phyloP scores from a whole-genome alignment of 2,797 vertebrate genomes.

The Paratrypauchen microcephalus region DNA sequence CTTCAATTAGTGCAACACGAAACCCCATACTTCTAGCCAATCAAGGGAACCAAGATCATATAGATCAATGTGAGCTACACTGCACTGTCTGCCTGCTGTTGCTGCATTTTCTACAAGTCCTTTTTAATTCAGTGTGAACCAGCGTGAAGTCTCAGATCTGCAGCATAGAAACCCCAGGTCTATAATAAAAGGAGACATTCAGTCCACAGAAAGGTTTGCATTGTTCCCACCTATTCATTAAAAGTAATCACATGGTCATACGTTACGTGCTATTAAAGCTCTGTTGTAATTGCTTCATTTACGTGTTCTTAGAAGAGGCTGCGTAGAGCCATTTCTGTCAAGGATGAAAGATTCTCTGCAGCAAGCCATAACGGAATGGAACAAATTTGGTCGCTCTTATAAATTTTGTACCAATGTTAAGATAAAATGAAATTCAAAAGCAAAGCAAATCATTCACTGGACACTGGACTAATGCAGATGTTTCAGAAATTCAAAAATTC shows the following conservation, averaged over 20 bases:
- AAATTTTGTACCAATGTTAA: neutral
- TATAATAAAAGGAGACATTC: neutral
- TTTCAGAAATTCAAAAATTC: no score
- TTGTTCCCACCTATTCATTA: slow-evolving; percentile 11
- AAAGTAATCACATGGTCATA: slow-evolving; percentile 1
- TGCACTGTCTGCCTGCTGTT: neutral
- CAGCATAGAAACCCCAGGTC: slow-evolving; percentile 1
- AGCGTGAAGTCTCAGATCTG: slow-evolving; percentile 20
- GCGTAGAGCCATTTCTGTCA: neutral
- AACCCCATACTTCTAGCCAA: slow-evolving; percentile 20
- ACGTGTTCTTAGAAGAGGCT: slow-evolving; percentile 3
- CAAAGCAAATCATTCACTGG: no score
- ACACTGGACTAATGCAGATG: no score
- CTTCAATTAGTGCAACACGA: slow-evolving; percentile 46
- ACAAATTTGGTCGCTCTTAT: neutral
- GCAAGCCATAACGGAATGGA: neutral
- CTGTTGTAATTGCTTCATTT: slow-evolving; percentile 7
- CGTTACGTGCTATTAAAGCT: neutral
- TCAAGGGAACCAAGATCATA: slow-evolving; percentile 11
- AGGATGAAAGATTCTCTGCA: neutral
- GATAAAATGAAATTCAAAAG: neutral
- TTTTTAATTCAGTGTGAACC: slow-evolving; percentile 29
- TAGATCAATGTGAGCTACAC: slow-evolving; percentile 10
- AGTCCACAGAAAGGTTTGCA: neutral
- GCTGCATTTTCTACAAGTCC: slow-evolving; percentile 18